Percentiles rank a stretch among this genome's conserved stretches.
Evolutionary conservation across 2,888 invertebrate genomes (phyloP).

Genomic region (Xanthorhoe designata): DNA sequence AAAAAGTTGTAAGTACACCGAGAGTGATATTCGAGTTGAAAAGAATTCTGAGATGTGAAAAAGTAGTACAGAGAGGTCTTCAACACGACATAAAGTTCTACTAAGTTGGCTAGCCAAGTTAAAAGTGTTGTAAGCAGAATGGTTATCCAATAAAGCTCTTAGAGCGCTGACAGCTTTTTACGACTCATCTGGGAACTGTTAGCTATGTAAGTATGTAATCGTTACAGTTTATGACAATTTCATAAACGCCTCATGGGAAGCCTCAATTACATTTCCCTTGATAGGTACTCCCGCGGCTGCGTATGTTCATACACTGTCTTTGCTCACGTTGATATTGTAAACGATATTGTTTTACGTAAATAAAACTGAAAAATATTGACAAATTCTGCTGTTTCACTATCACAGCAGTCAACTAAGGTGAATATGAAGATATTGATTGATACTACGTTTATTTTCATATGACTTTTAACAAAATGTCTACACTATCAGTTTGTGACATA

Average conservation of each 20-base stretch:
- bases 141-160: slow-evolving; percentile 70
- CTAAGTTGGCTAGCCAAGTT: slow-evolving; percentile 57
- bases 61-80: slow-evolving; percentile 47
- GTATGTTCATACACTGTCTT: background rate
- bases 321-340: background rate
- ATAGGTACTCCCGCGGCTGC: background rate
- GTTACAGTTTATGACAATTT: slow-evolving; percentile 45
- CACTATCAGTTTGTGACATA: background rate
- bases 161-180: slow-evolving; percentile 56
- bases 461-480: background rate
- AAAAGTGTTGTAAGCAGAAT: slow-evolving; percentile 64
- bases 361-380: too few species aligned
- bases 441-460: background rate
- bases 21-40: slow-evolving; percentile 25
- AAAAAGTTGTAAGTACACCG: slow-evolving; percentile 23
- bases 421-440: too few species aligned
- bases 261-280: slow-evolving; percentile 29
- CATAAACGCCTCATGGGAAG: slow-evolving; percentile 41
- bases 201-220: slow-evolving; percentile 48
- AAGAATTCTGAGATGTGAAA: slow-evolving; percentile 43
- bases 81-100: slow-evolving; percentile 53
- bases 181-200: slow-evolving; percentile 56
- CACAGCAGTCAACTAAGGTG: too few species aligned
- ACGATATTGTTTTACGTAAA: too few species aligned
- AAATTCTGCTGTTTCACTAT: too few species aligned